These are phyloP conservation scores for Acanthosepion lycidas DNA, from an alignment of 2,888 invertebrate genomes.

Conservation along the genomic window DNA sequence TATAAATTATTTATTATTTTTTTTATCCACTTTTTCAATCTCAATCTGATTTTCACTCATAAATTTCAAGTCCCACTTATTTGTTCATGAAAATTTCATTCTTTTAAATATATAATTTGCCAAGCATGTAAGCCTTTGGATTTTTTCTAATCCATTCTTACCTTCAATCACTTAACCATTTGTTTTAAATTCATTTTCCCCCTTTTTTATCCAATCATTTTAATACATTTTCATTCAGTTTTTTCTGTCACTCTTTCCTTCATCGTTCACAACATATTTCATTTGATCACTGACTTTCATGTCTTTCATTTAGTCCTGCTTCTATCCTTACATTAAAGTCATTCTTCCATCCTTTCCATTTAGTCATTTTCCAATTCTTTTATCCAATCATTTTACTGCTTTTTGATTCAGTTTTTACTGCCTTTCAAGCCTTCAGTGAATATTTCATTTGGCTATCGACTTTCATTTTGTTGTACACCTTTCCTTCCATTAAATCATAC, in stretches of 20 bases:
- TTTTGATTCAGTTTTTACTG: constrained; percentile 24
- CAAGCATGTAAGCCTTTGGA: neutral
- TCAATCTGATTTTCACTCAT: neutral
- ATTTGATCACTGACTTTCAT: neutral
- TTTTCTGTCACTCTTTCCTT: neutral
- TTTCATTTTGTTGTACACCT: constrained; percentile 6
- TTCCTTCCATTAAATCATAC: constrained; percentile 22
- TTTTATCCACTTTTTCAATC: neutral
- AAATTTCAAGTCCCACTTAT: neutral
- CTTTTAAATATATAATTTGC: neutral
- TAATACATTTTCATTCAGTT: neutral
- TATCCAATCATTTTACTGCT: constrained; percentile 22
- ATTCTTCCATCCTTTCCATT: neutral
- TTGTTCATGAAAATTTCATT: neutral
- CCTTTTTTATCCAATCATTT: constrained; percentile 22
- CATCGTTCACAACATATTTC: neutral
- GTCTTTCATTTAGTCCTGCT: neutral
- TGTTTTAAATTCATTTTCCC: neutral
- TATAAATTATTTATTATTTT: neutral
- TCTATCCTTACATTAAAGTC: neutral
- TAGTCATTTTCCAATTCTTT: neutral
- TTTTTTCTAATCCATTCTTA: neutral
- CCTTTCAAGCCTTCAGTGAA: constrained; percentile 7
- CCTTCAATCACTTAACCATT: constrained; percentile 11
- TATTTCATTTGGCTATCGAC: constrained; percentile 4